Evolutionary conservation across 2,797 vertebrate genomes (phyloP), one percentile per base, ranked within the genome.

Genomic region (Hybognathus amarus): DNA sequence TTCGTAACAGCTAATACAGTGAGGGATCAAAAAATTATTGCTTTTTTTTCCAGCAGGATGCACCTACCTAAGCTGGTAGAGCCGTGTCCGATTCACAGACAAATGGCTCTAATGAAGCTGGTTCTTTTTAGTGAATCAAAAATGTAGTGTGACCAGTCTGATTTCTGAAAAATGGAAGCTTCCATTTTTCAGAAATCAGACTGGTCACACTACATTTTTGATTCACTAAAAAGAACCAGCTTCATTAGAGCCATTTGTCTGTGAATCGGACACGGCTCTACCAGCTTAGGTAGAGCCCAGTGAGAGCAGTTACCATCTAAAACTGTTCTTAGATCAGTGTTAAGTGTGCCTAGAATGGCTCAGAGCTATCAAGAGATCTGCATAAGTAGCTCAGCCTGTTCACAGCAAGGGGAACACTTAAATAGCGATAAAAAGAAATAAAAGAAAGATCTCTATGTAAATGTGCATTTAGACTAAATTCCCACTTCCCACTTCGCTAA

Each of bases 391-490:
- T 82, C 33, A 67, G 54, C 30, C 80, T 74, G 69, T 74, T 82
- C 71, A 76, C 80, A 76, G 50, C 38, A 13, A 45, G 71, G 38
- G 71, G 47, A 82, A 76, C 47, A 33, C 71, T 83, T 77, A 83
- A 83, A 83, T 20, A 61, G 74, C 6, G 13, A 83, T 77, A 13
- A 70, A 70, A 70, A 54, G 27, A 83, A 69, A 77, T 77, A 70
- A 77, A 83, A 22, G 20, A 76, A 76, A n/a, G 1, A 68, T 76
- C 63, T 83, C 33, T 54, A 18, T 63, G 68, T 63, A 74, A 74
- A 82, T 83, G 47, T 54, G 24, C 36, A 2, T 68, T 82, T 82
- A 82, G 30, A 74, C 69, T 45, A 64, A 82, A 74, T 82, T 76
- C 63, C 71, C 63, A 68, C 63, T 83, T 67, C 61, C 24, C 30